Conservation (phyloP, 2,888 invertebrate genomes). For the Pandemis heparana region DNA sequence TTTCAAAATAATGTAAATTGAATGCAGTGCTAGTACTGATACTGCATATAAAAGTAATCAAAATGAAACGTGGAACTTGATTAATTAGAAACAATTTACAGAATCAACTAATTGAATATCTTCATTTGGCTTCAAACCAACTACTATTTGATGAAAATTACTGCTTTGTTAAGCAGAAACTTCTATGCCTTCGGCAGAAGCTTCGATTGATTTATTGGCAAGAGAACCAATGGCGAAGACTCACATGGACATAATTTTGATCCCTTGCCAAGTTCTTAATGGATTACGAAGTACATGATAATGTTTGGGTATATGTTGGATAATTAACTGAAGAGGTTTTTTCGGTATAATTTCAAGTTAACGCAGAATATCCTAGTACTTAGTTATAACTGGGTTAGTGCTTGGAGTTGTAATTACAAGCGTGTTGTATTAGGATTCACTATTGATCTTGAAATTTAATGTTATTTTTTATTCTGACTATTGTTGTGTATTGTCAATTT, state of each 20-base stretch:
- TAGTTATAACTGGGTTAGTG: no score
- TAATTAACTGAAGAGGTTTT: constrained; percentile 2
- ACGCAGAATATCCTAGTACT: no score
- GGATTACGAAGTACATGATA: constrained; percentile 27
- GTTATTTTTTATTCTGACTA: no score
- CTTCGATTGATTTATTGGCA: constrained; percentile 65
- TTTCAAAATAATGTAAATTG: not conserved
- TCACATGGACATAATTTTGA: constrained; percentile 39
- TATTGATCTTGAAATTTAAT: no score
- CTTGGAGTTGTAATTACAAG: no score
- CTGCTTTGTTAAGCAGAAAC: constrained; percentile 64
- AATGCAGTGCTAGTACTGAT: no score
- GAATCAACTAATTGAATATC: not conserved
- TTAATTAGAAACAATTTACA: not conserved
- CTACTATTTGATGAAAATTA: constrained; percentile 52
- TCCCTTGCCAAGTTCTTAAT: constrained; percentile 50
- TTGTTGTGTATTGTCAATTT: no score
- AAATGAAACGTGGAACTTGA: no score
- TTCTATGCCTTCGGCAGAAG: constrained; percentile 61
- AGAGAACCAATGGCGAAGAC: constrained; percentile 50
- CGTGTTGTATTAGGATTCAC: no score
- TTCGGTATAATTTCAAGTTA: not conserved
- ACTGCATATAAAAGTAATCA: no score
- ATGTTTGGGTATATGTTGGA: not conserved
- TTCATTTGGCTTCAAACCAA: not conserved